Evolutionary conservation across 2,797 vertebrate species (phyloP).

Genomic region (Gallinago solitaria): DNA sequence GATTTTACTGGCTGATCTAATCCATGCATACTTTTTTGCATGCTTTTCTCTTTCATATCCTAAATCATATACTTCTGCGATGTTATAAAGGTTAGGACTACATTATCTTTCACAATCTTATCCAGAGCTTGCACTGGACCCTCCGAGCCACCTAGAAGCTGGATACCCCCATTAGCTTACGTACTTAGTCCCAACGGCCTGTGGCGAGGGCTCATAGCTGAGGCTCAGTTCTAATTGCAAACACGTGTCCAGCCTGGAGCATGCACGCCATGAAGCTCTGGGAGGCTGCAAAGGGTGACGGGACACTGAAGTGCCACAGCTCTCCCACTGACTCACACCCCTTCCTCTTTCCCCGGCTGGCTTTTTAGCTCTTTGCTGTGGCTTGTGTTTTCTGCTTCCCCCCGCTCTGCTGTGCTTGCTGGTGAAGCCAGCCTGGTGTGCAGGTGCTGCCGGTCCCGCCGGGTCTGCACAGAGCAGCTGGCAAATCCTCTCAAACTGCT

Average conservation of each 20-base stretch:
- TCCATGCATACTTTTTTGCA: fast-evolving
- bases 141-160: background rate
- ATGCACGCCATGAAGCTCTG: fast-evolving
- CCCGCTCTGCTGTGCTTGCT: fast-evolving
- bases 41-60: background rate
- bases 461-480: background rate
- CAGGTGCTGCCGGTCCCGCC: background rate
- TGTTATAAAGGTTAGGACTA: background rate
- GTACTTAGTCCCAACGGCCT: fast-evolving
- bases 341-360: background rate
- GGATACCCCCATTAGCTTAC: fast-evolving
- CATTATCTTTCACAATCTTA: background rate
- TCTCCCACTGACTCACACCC: background rate
- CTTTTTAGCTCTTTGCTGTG: background rate
- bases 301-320: background rate
- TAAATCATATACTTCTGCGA: background rate
- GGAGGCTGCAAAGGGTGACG: background rate
- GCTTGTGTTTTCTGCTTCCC: background rate
- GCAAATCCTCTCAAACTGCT: background rate
- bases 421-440: background rate
- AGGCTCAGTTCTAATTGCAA: background rate
- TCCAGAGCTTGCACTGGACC: background rate
- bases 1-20: background rate
- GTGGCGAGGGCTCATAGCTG: fast-evolving
- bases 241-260: background rate